phyloP scores from a whole-genome alignment of 2,888 invertebrate species.

The Hydrotaea cyrtoneurina region DNA sequence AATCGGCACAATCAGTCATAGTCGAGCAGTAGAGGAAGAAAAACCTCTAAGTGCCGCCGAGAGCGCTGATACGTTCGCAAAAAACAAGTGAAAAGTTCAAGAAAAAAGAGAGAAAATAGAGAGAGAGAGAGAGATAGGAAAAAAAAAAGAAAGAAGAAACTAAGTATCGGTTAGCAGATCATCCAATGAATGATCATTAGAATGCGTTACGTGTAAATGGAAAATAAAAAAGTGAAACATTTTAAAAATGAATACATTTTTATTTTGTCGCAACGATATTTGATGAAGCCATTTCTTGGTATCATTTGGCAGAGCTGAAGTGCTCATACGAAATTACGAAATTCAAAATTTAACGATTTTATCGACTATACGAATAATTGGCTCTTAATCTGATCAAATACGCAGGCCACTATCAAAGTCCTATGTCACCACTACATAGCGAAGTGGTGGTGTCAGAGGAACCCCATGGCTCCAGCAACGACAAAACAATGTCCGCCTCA shows the following conservation, averaged over 20 bases:
- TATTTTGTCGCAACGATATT: background rate
- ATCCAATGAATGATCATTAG: constrained; percentile 28
- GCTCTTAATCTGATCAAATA: constrained; percentile 16
- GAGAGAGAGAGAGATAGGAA: constrained; percentile 31
- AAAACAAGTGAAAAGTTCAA: constrained; percentile 28
- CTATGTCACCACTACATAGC: constrained; percentile 62
- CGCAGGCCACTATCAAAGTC: constrained; percentile 22
- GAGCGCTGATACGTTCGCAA: constrained; percentile 38
- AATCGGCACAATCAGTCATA: constrained; percentile 66
- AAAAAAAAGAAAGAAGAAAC: constrained; percentile 33
- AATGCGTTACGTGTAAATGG: constrained; percentile 39
- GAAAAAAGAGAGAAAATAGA: constrained; percentile 23
- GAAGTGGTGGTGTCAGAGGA: constrained; percentile 61
- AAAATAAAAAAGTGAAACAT: background rate
- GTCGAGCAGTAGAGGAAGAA: constrained; percentile 69
- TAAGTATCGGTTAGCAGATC: constrained; percentile 32
- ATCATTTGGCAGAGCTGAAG: background rate
- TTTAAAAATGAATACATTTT: constrained; percentile 27
- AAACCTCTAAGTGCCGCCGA: constrained; percentile 68
- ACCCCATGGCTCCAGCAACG: constrained; percentile 19
- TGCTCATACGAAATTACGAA: constrained; percentile 42
- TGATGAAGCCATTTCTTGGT: constrained; percentile 8
- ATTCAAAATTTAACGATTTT: constrained; percentile 47
- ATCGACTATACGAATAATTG: constrained; percentile 49
- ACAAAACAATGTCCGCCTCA: constrained; percentile 22